Evolutionary conservation across 2,888 invertebrate species (phyloP), one percentile per base, ranked within the genome.

Genomic region (Amblyteles armatorius): DNA sequence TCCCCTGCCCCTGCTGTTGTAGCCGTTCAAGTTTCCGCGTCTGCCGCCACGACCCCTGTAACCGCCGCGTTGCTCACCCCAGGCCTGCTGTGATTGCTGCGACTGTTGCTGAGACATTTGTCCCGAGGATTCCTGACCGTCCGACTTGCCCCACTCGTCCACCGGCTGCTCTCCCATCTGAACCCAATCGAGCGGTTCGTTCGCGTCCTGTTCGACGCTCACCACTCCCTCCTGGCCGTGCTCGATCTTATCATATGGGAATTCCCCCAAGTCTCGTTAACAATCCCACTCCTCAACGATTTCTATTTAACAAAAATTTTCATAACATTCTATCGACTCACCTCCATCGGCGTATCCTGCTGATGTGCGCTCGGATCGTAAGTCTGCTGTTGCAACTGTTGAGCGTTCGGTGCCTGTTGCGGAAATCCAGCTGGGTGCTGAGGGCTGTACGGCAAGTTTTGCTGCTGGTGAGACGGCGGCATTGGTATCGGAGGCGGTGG

Each of bases 401-500:
- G 88, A 60, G 85, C n/a, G 63, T 48, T 82, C 52, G 82, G 88
- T 5, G 88, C 87, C 83, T 84, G 90, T 80, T 88, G 91, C 78
- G 91, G 92, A 74, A 92, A 94, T 71, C 91, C 91, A 65, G 91
- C 87, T 3, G 94, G 92, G 87, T 92, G 93, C 52, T 92, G 93
- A 63, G 93, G 92, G 84, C 92, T 93, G 83, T 90, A 94, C 71
- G 91, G 92, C 78, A 93, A 86, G 79, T 89, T 92, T 57, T 91
- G 90, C 79, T 90, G 90, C 77, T 93, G 93, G 87, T 94, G 94
- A 22, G 91, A 94, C 33, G 95, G 95, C 80, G 96, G 95, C 92
- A 95, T 94, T 3, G 95, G 95, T 88, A 95, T 95, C 13, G 95
- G 95, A 22, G 95, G 95, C 2, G 95, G 95, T 29, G 95, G 95